Conservation (phyloP, 2,797 vertebrate genomes). For the Sciurus carolinensis region DNA sequence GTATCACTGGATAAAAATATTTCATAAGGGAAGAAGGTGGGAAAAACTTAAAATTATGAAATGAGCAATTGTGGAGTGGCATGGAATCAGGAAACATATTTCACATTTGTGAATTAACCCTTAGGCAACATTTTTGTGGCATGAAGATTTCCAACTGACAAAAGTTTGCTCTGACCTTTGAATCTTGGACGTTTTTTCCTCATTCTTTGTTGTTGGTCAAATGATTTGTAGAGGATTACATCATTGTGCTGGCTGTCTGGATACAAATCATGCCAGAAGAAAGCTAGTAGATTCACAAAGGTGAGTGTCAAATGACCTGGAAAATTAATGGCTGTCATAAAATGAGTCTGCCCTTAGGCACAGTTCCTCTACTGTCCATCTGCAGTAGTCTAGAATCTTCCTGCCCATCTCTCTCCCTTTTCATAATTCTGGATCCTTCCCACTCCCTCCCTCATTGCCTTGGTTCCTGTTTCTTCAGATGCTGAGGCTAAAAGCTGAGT, state of each 20-base stretch:
- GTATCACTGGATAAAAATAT: background rate
- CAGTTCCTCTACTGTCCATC: fast-evolving
- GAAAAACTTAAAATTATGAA: background rate
- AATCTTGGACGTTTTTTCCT: background rate
- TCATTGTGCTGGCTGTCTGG: background rate
- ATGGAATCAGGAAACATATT: background rate
- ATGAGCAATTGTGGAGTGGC: background rate
- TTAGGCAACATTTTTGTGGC: background rate
- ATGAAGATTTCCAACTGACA: background rate
- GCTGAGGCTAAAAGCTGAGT: background rate
- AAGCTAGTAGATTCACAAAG: background rate
- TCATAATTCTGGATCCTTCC: background rate
- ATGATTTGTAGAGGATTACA: background rate
- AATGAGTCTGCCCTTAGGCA: background rate
- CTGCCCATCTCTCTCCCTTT: background rate
- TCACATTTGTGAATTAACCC: background rate
- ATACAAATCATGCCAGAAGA: background rate
- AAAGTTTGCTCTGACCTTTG: constrained; percentile 41
- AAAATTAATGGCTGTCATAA: background rate
- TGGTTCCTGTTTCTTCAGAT: background rate
- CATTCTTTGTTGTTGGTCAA: background rate
- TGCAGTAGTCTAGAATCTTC: background rate
- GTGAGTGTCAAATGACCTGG: background rate
- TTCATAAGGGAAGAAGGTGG: background rate
- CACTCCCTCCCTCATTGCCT: background rate